Conservation (phyloP, 2,113 vertebrate species). For the Tupaia tana region DNA sequence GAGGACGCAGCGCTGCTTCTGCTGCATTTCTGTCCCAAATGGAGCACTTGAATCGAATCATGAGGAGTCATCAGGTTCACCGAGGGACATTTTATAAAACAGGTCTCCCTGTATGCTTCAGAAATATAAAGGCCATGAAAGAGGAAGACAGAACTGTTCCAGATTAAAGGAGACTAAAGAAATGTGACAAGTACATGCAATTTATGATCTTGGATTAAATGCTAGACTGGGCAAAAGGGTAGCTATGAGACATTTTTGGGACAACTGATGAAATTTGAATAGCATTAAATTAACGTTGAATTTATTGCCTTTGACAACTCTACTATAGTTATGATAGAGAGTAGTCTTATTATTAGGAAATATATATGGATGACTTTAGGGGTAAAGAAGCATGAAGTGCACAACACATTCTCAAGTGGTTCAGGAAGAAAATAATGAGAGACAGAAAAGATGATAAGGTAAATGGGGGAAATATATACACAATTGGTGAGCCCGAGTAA, state of each 20-base stretch:
- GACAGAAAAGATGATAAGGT: not conserved
- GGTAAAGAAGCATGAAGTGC: not conserved
- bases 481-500: not conserved
- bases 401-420: not conserved
- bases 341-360: not conserved
- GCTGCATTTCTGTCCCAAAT: not conserved
- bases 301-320: not conserved
- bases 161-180: not conserved
- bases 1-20: not conserved
- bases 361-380: not conserved
- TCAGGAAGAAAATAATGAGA: not conserved
- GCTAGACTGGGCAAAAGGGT: not conserved
- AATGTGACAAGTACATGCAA: fast-evolving
- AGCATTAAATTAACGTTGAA: not conserved
- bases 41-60: not conserved
- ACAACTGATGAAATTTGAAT: not conserved
- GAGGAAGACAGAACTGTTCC: not conserved
- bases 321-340: not conserved
- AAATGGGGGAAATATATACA: not conserved
- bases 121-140: not conserved
- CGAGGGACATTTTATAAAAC: not conserved
- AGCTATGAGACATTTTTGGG: not conserved
- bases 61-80: not conserved
- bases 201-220: not conserved
- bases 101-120: not conserved